Conservation (phyloP, 1,140 invertebrate genomes). For the Sminthurides bifidus region DNA sequence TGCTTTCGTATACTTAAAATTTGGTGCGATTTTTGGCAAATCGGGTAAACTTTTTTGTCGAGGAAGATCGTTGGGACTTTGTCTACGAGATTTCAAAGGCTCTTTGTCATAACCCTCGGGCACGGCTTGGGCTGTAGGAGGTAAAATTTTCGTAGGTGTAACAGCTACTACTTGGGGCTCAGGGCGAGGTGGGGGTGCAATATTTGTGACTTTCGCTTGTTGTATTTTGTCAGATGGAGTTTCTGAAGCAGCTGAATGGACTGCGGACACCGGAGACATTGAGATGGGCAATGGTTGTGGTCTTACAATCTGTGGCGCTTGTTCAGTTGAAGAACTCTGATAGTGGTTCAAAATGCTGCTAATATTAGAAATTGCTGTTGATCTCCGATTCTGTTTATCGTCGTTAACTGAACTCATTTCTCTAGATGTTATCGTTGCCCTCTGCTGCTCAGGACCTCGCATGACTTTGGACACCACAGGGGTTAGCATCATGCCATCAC, state of each 20-base stretch:
- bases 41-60: slow-evolving; percentile 28
- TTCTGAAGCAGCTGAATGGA: background rate
- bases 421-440: slow-evolving; percentile 18
- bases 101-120: no score
- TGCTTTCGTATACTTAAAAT: no score
- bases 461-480: slow-evolving; percentile 30
- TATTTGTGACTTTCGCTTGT: no score
- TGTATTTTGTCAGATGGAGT: background rate
- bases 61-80: no score
- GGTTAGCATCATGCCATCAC: slow-evolving; percentile 3
- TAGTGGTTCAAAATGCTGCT: slow-evolving; percentile 17
- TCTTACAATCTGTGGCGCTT: background rate
- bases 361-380: slow-evolving; percentile 16
- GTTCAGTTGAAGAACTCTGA: slow-evolving; percentile 5
- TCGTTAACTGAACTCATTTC: slow-evolving; percentile 11
- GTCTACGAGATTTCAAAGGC: no score
- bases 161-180: no score
- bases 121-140: no score
- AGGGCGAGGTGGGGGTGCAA: no score
- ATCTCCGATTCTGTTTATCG: slow-evolving; percentile 8
- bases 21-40: slow-evolving; percentile 4
- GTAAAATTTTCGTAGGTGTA: no score
- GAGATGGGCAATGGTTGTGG: no score
- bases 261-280: background rate
- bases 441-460: slow-evolving; percentile 28